Evolutionary conservation across 2,888 invertebrate species (phyloP).

Genomic region (Apocheima hispidaria): DNA sequence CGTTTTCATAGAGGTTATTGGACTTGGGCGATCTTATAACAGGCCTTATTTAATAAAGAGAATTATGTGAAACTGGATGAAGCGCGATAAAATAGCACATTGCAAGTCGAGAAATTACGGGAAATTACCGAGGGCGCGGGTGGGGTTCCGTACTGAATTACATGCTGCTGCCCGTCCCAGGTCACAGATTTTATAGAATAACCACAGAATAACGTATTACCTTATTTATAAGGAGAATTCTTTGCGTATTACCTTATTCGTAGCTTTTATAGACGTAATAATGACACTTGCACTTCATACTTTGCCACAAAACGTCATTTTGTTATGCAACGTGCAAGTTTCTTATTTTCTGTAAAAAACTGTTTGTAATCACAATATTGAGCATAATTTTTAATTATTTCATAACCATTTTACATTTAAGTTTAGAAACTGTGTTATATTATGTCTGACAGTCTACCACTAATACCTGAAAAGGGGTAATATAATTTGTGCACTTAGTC

Average conservation of each 20-base stretch:
- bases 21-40: no score
- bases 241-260: no score
- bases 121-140: not conserved
- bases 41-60: no score
- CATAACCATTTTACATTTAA: not conserved
- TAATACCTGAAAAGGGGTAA: constrained; percentile 44
- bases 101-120: not conserved
- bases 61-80: not conserved
- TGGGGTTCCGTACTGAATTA: not conserved
- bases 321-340: not conserved
- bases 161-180: not conserved
- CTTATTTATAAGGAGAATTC: no score
- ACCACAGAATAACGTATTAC: no score
- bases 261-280: no score
- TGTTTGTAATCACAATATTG: constrained; percentile 7
- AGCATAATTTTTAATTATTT: constrained; percentile 5
- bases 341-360: constrained; percentile 2
- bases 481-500: not conserved
- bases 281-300: no score
- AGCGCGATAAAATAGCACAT: not conserved
- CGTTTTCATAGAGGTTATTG: no score
- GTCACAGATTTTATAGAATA: no score
- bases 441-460: constrained; percentile 44
- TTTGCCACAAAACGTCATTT: not conserved
- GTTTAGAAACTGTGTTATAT: constrained; percentile 7